Evolutionary conservation across 1,140 invertebrate species (phyloP).

Genomic region (Drosophila sulfurigaster): DNA sequence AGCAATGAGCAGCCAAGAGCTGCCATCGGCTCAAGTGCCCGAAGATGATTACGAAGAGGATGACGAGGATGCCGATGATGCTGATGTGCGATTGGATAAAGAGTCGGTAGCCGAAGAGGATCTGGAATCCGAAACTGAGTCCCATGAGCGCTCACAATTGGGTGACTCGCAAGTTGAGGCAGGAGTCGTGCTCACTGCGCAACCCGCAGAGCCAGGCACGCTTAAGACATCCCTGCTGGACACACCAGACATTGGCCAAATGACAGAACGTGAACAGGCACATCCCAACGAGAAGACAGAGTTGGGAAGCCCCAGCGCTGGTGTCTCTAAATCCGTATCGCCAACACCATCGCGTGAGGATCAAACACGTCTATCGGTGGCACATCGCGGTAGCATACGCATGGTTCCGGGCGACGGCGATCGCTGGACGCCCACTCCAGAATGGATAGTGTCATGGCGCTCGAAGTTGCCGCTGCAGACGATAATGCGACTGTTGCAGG

Average conservation of each 20-base stretch:
- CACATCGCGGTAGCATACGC: constrained; percentile 80
- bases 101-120: constrained; percentile 47
- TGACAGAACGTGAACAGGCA: constrained; percentile 97
- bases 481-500: constrained; percentile 99
- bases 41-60: constrained; percentile 71
- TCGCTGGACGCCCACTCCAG: constrained; percentile 93
- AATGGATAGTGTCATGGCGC: constrained; percentile 99
- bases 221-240: constrained; percentile 95
- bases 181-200: constrained; percentile 89
- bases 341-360: constrained; percentile 55
- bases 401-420: constrained; percentile 73
- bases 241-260: constrained; percentile 92
- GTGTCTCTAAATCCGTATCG: constrained; percentile 59
- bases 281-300: constrained; percentile 87
- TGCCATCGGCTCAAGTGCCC: constrained; percentile 65
- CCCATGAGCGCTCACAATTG: constrained; percentile 64
- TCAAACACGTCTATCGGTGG: constrained; percentile 77
- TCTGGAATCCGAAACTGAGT: constrained; percentile 74
- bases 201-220: constrained; percentile 95
- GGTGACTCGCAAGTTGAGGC: constrained; percentile 92
- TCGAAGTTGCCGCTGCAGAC: constrained; percentile 98
- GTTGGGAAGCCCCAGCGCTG: constrained; percentile 33
- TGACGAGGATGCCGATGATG: constrained; percentile 48
- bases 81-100: constrained; percentile 32
- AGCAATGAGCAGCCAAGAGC: constrained; percentile 49